Base-by-base conservation (phyloP, 2,888 invertebrate species). In the Cremastinae sp. region DNA sequence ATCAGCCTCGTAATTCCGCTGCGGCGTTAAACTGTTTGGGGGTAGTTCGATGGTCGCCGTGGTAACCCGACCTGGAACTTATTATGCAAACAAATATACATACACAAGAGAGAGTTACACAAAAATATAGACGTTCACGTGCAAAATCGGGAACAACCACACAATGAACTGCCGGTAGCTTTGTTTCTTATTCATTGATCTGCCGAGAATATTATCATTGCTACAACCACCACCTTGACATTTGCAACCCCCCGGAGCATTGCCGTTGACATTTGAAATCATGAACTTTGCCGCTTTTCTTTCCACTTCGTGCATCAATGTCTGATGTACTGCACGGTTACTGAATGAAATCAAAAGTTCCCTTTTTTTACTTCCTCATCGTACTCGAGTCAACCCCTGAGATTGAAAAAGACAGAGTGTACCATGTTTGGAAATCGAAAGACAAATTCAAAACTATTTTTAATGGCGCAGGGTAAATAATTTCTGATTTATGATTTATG, bases 211-310 rank as follows among this genome's bases (percentile, higher is more conserved):
- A 69, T 69, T 35, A 28, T 14, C 28, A 51, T 43, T n/a, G n/a
- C 65, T 43, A 41, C 47, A n/a, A 55, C 35, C 3, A 22, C 69
- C 35, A 59, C 53, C 61, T 43, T 70, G 61, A 53, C 61, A 70
- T 70, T 61, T 61, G 10, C 53, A 61, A 45, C 45, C 70, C 53
- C 45, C 41, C 37, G 14, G 18, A 58, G 39, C 9, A 49, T 8
- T 16, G 16, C 39, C 58, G 22, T 41, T 69, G 68, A 47, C 58
- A 69, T 69, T 69, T 69, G 58, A 49, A 49, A 41, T 69, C 16
- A 58, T 39, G 58, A 58, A 69, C 58, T 69, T 59, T 49, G 14
- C n/a, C 14, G n/a, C 22, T 8, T 28, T 49, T 9, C 47, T 49
- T 43, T 22, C 10, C 66, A 22, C 22, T 39, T 37, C n/a, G 14